Evolutionary conservation across 1,140 invertebrate species (phyloP).

Genomic region (Drosophila busckii): DNA sequence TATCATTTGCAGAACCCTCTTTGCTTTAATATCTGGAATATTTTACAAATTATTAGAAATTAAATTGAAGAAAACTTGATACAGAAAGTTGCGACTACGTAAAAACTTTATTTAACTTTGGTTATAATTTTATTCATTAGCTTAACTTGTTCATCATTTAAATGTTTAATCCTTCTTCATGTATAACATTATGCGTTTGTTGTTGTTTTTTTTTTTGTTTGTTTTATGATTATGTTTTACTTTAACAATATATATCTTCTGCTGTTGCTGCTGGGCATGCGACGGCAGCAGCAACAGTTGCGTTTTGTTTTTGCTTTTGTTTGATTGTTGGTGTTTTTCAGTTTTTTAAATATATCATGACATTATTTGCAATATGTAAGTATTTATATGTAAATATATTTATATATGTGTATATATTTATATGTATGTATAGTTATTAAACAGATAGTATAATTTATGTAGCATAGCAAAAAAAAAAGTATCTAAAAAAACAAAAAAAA

Average conservation of each 20-base stretch:
- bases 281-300: conserved; percentile 24
- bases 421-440: conserved; percentile 54
- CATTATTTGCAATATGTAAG: conserved; percentile 56
- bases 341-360: conserved; percentile 57
- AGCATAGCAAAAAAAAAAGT: conserved; percentile 67
- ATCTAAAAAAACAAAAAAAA: conserved; percentile 65
- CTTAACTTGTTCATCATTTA: conserved; percentile 58
- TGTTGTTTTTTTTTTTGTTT: conserved; percentile 1
- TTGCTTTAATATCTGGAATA: too few relatives aligned
- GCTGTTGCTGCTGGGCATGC: conserved; percentile 25
- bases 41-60: too few relatives aligned
- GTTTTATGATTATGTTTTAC: conserved; percentile 1
- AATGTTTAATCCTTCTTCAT: too few relatives aligned
- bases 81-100: too few relatives aligned
- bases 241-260: conserved; percentile 22
- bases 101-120: conserved; percentile 63
- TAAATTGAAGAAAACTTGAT: too few relatives aligned
- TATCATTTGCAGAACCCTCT: too few relatives aligned
- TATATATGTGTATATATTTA: conserved; percentile 17
- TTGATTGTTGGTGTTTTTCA: conserved; percentile 3
- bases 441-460: conserved; percentile 72
- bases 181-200: too few relatives aligned
- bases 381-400: conserved; percentile 20
- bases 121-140: conserved; percentile 74
- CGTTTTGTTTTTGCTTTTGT: conserved; percentile 26